These are phyloP conservation scores for Xenops minutus DNA, from an alignment of 2,797 vertebrate genomes.

Conservation along the genomic window DNA sequence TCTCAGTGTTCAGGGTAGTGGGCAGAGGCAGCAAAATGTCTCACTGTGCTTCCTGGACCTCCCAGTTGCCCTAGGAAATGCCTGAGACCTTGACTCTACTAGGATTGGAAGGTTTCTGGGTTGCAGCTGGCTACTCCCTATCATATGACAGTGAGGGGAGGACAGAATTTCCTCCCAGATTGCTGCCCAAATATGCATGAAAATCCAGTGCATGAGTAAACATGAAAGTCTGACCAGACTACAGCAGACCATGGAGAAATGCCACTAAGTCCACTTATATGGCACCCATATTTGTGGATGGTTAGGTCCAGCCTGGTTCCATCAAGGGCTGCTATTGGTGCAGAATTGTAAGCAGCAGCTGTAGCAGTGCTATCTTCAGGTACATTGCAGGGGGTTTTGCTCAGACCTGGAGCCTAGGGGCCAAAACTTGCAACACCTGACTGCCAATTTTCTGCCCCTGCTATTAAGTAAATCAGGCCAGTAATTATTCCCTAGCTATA, in stretches of 20 bases:
- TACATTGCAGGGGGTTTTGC: background rate
- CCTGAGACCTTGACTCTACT: background rate
- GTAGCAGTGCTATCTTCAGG: background rate
- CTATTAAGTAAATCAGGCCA: background rate
- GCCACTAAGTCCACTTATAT: rapidly evolving
- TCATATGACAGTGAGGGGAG: rapidly evolving
- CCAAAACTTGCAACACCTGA: background rate
- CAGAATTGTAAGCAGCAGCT: background rate
- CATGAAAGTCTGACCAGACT: background rate
- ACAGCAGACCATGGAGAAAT: background rate
- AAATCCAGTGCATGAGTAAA: background rate
- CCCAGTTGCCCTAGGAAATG: background rate
- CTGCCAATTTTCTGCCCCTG: background rate
- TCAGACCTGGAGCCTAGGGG: background rate
- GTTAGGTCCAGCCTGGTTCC: background rate
- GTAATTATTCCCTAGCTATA: background rate
- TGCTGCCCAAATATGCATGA: rapidly evolving
- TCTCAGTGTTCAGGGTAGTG: background rate
- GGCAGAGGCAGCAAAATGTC: background rate
- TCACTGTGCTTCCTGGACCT: rapidly evolving
- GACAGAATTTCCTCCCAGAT: background rate
- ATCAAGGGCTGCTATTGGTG: background rate
- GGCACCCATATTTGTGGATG: background rate
- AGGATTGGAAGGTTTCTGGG: background rate
- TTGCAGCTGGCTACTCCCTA: background rate